Base-by-base conservation (phyloP, 2,797 vertebrate genomes). In the Loriculus beryllinus region DNA sequence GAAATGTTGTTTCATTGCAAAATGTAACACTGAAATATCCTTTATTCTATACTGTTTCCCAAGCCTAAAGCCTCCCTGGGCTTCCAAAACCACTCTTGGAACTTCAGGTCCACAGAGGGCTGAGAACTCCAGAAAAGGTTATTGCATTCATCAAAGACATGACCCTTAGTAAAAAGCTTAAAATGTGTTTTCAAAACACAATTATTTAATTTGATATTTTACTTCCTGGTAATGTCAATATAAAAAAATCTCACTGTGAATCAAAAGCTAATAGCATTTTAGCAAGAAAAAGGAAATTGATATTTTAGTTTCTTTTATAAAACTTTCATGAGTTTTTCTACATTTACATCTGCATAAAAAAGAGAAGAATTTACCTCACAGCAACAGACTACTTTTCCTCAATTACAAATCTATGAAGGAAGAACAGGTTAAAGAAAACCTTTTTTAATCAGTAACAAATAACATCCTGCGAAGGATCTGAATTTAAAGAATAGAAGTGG, bases 61-160 rank as follows among this genome's bases (percentile, higher is more conserved):
- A 54, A 2, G 28, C 2, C 2, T 4, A 42, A 6, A 28, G 4
- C 5, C 17, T 22, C 10, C 6, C 35, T 25, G 22, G 3, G 10
- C 19, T 88, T 90, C 18, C 15, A 11, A 69, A 79, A 59, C 12
- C 7, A 18, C 52, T 83, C 12, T 33, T 22, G 52, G 31, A 56
- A 10, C 31, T 33, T 56, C 39, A 45, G 4, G 29, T 52, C 8
- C 15, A 28, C 11, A 48, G 49, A 78, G 18, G 14, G 17, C 14
- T 52, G 14, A 74, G 82, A 93, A 81, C 11, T 71, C 15, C 31
- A 26, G 29, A 9, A 75, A 65, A 81, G 7, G 4, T 0, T 3
- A 68, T 56, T 56, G 14, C 31, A 10, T 65, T 81, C 11, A 62
- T 54, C 21, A 35, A 48, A 74, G n/a, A 29, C 3, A 31, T 37